Evolutionary conservation across 1,140 invertebrate species (phyloP).

Genomic region (Megalopta genalis): DNA sequence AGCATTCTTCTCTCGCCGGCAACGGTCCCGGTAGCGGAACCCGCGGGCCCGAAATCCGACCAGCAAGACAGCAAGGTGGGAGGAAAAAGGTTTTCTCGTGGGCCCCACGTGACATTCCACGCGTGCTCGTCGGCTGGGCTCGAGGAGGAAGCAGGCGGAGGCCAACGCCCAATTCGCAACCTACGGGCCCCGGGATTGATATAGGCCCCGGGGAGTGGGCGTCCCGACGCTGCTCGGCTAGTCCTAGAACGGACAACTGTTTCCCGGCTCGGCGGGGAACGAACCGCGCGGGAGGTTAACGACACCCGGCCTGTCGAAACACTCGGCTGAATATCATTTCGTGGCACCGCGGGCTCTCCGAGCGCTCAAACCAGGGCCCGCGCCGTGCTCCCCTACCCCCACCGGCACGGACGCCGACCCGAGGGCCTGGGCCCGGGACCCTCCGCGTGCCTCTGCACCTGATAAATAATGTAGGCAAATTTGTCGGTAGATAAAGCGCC

Average conservation of each 20-base stretch:
- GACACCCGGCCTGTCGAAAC: constrained; percentile 76
- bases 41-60: too few species aligned
- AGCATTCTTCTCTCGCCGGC: too few species aligned
- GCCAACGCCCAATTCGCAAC: constrained; percentile 73
- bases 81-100: constrained; percentile 39
- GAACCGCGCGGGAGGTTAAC: constrained; percentile 71
- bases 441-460: background rate
- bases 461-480: background rate
- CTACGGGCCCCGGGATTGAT: constrained; percentile 56
- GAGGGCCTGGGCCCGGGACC: background rate
- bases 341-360: constrained; percentile 62
- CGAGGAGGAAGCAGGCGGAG: constrained; percentile 41
- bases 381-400: constrained; percentile 32
- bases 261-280: constrained; percentile 54
- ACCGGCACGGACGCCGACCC: background rate
- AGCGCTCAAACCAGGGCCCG: constrained; percentile 52
- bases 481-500: background rate
- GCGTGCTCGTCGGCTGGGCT: constrained; percentile 21
- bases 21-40: too few species aligned
- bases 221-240: constrained; percentile 53
- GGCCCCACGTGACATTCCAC: constrained; percentile 63
- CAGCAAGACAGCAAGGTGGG: constrained; percentile 1
- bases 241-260: constrained; percentile 73
- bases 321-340: constrained; percentile 74
- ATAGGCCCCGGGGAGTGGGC: constrained; percentile 62